Percentiles rank a stretch among this genome's conserved stretches.
Conservation (phyloP, 2,888 invertebrate species). For the Amaurobius ferox region DNA sequence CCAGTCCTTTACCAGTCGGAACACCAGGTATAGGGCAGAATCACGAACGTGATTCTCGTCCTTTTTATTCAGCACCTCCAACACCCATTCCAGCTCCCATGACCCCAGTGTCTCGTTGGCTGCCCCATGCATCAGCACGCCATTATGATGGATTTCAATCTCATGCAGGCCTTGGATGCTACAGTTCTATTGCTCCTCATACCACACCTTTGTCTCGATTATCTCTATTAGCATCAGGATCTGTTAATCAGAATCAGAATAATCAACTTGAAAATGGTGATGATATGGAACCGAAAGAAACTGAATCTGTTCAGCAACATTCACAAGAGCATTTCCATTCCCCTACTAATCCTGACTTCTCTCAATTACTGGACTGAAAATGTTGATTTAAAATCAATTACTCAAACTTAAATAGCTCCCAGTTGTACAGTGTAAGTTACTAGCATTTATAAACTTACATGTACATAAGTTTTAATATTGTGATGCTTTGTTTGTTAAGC, state of each 20-base stretch:
- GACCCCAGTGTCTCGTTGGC: constrained; percentile 72
- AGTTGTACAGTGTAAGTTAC: constrained; percentile 60
- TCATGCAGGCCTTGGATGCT: constrained; percentile 63
- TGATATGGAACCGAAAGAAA: constrained; percentile 51
- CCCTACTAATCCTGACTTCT: constrained; percentile 66
- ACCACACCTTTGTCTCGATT: constrained; percentile 70
- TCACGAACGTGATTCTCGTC: constrained; percentile 71
- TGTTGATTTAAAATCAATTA: background rate
- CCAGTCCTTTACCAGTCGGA: constrained; percentile 47
- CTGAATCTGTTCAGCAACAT: constrained; percentile 42
- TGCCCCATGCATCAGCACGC: constrained; percentile 53
- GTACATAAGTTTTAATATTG: constrained; percentile 48
- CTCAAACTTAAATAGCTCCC: constrained; percentile 29
- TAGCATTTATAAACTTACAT: constrained; percentile 65
- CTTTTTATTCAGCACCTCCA: constrained; percentile 73
- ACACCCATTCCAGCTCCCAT: constrained; percentile 73
- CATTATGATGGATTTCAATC: constrained; percentile 70
- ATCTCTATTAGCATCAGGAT: constrained; percentile 64
- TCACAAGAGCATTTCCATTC: constrained; percentile 65
- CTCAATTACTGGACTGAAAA: constrained; percentile 66
- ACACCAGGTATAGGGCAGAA: constrained; percentile 42
- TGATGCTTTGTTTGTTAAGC: constrained; percentile 47
- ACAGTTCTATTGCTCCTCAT: constrained; percentile 62
- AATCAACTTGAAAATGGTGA: constrained; percentile 52
- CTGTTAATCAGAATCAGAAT: constrained; percentile 59